These are phyloP conservation scores for Phorcus lineatus DNA, from an alignment of 2,888 invertebrate genomes.

Conservation along the genomic window DNA sequence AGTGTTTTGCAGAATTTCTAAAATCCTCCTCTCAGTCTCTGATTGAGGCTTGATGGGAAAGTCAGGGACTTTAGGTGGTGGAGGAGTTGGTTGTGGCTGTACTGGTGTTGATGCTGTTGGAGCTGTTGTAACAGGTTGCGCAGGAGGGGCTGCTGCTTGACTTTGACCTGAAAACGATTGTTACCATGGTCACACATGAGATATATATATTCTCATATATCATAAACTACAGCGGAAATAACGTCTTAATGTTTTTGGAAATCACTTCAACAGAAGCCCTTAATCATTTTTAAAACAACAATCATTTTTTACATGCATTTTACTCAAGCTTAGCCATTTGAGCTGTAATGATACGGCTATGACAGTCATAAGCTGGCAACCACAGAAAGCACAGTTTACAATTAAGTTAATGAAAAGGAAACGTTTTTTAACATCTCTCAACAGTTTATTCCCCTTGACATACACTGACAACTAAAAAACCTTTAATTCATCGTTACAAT, in stretches of 20 bases:
- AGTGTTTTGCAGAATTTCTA: constrained; percentile 66
- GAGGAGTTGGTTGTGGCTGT: neutral
- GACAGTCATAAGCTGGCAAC: too few relatives aligned
- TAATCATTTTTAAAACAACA: neutral
- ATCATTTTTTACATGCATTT: too few relatives aligned
- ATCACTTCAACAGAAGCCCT: neutral
- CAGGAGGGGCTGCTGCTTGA: constrained; percentile 2
- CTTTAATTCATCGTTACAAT: too few relatives aligned
- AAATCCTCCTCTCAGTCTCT: constrained; percentile 67
- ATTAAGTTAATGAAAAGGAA: too few relatives aligned
- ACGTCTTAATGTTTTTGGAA: too few relatives aligned
- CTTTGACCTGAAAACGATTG: constrained; percentile 6
- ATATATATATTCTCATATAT: neutral
- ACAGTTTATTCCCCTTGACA: too few relatives aligned
- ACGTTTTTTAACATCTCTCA: too few relatives aligned
- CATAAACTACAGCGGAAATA: too few relatives aligned
- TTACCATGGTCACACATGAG: neutral
- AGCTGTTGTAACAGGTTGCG: constrained; percentile 17
- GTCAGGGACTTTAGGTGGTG: constrained; percentile 37
- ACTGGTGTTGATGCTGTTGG: constrained; percentile 4
- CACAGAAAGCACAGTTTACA: too few relatives aligned
- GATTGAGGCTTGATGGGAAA: constrained; percentile 63
- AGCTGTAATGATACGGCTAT: too few relatives aligned
- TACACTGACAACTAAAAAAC: too few relatives aligned
- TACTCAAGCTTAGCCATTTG: too few relatives aligned